These are phyloP conservation scores for Pterocles orientalis DNA, from an alignment of 2,113 vertebrate species.

Conservation along the genomic window DNA sequence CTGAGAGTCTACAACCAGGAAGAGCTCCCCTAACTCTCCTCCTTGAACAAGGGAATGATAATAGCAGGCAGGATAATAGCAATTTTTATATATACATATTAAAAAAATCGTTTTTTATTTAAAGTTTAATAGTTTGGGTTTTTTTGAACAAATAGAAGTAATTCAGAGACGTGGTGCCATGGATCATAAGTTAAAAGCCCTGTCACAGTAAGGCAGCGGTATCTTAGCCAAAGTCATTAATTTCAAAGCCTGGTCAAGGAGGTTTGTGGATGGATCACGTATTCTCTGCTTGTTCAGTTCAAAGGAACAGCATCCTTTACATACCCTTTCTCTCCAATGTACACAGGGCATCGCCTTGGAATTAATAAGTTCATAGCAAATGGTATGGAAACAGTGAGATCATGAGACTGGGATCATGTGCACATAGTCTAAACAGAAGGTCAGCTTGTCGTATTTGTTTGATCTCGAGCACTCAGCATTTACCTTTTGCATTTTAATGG, in stretches of 20 bases:
- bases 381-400: neutral
- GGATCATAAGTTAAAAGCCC: neutral
- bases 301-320: neutral
- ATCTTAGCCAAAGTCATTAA: neutral
- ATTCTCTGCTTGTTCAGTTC: neutral
- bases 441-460: neutral
- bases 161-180: neutral
- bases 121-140: neutral
- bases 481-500: neutral
- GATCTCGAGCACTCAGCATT: neutral
- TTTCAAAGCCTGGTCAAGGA: neutral
- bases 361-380: neutral
- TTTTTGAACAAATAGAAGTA: neutral
- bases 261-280: neutral
- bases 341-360: neutral
- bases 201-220: neutral
- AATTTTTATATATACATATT: neutral
- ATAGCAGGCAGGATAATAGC: neutral
- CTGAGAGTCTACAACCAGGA: neutral
- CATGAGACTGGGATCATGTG: neutral
- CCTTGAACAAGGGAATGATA: neutral
- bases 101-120: neutral
- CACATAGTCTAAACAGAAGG: neutral
- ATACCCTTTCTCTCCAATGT: neutral
- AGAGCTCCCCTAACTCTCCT: neutral